Percentiles rank a stretch among this genome's conserved stretches.
These are phyloP conservation scores for Aptenodytes patagonicus DNA, from an alignment of 2,113 vertebrate species.

Conservation along the genomic window DNA sequence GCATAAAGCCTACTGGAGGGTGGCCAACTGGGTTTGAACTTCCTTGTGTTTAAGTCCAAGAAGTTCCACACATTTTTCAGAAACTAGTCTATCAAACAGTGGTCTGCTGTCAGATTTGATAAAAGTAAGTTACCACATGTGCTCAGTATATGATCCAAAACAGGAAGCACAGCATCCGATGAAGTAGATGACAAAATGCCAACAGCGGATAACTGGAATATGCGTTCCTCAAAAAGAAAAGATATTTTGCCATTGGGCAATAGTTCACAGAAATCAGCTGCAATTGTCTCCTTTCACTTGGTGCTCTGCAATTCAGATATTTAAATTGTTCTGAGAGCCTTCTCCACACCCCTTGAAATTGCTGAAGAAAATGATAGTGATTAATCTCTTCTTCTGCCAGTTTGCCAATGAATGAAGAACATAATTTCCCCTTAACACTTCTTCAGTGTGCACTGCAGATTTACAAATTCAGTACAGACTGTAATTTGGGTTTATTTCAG, in stretches of 20 bases:
- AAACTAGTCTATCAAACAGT: neutral
- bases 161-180: conserved; percentile 48
- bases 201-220: conserved; percentile 59
- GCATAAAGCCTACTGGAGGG: neutral
- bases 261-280: conserved; percentile 27
- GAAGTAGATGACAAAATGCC: conserved; percentile 29
- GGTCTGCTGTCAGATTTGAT: conserved; percentile 35
- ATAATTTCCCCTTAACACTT: neutral
- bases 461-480: neutral
- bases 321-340: neutral
- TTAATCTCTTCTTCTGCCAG: conserved; percentile 17
- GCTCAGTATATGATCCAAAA: conserved; percentile 17
- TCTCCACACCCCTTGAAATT: conserved; percentile 1
- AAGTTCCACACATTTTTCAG: conserved; percentile 8
- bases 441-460: neutral
- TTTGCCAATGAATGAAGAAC: neutral
- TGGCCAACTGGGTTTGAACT: neutral
- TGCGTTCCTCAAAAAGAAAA: conserved; percentile 20
- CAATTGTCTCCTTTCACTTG: conserved; percentile 5
- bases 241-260: conserved; percentile 26
- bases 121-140: conserved; percentile 37
- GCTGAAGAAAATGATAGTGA: conserved; percentile 17
- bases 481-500: neutral
- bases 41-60: neutral
- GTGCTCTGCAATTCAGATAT: conserved; percentile 23